Evolutionary conservation across 2,113 vertebrate genomes (phyloP).

Genomic region (Penelope pileata): DNA sequence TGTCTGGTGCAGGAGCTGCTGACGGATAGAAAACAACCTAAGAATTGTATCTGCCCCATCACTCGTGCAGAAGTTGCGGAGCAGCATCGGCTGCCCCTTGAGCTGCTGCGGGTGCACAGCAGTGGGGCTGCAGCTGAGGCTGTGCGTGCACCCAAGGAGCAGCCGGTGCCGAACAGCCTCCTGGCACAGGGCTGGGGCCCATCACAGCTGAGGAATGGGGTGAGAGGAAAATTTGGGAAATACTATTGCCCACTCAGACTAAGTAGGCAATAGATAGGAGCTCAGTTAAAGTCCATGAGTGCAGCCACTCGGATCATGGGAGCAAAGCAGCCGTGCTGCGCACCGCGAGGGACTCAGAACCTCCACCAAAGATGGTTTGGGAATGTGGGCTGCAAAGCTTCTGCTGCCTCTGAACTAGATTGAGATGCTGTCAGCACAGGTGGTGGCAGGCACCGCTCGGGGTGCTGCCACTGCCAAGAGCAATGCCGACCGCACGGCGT

Average conservation of each 20-base stretch:
- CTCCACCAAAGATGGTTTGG: background rate
- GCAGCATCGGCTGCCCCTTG: too few species aligned
- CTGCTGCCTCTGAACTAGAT: background rate
- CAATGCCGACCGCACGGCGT: background rate
- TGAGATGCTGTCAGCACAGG: background rate
- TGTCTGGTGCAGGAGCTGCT: too few species aligned
- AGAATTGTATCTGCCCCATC: too few species aligned
- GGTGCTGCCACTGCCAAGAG: background rate
- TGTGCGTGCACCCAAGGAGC: too few species aligned
- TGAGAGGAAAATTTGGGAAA: background rate
- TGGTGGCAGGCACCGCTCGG: background rate
- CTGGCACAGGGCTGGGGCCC: too few species aligned
- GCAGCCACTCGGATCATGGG: background rate
- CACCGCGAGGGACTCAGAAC: background rate
- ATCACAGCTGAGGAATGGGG: background rate
- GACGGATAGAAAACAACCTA: too few species aligned
- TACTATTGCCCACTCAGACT: background rate
- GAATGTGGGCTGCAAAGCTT: background rate
- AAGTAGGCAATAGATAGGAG: background rate
- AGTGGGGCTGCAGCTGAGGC: too few species aligned
- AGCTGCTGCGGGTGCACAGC: too few species aligned
- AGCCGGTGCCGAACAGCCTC: too few species aligned
- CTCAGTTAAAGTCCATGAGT: accelerated
- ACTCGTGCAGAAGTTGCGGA: too few species aligned
- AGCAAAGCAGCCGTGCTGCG: background rate